These are phyloP conservation scores for Leucophora obtusa DNA, from an alignment of 2,888 invertebrate genomes.

Conservation along the genomic window DNA sequence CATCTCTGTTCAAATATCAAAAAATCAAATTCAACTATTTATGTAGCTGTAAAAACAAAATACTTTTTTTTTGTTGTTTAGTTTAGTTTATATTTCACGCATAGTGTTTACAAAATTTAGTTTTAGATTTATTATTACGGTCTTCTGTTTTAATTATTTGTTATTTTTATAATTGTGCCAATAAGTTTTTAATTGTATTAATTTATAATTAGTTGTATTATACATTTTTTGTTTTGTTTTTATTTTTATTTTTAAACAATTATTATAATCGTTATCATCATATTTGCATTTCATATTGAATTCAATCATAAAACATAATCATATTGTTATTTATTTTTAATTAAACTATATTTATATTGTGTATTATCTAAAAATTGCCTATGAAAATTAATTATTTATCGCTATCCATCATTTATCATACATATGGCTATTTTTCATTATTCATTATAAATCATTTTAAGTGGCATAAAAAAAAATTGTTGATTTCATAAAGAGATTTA, in stretches of 20 bases:
- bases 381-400: conserved; percentile 33
- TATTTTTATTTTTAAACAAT: conserved; percentile 23
- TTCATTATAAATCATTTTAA: conserved; percentile 33
- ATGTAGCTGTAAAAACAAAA: background rate
- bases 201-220: conserved; percentile 45
- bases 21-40: background rate
- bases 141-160: background rate
- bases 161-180: conserved; percentile 49
- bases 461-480: conserved; percentile 4
- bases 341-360: conserved; percentile 27
- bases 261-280: conserved; percentile 18
- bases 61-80: background rate
- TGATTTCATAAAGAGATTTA: background rate
- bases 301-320: conserved; percentile 4
- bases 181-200: conserved; percentile 27
- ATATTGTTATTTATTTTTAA: conserved; percentile 30
- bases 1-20: background rate
- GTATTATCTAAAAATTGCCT: conserved; percentile 20
- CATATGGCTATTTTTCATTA: background rate
- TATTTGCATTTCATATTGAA: conserved; percentile 4
- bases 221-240: background rate
- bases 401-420: conserved; percentile 21
- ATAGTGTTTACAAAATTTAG: conserved; percentile 7
- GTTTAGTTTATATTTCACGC: conserved; percentile 7
- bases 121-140: conserved; percentile 34